Evolutionary conservation across 2,888 invertebrate genomes (phyloP).

Genomic region (Gonocerus acuteangulatus): DNA sequence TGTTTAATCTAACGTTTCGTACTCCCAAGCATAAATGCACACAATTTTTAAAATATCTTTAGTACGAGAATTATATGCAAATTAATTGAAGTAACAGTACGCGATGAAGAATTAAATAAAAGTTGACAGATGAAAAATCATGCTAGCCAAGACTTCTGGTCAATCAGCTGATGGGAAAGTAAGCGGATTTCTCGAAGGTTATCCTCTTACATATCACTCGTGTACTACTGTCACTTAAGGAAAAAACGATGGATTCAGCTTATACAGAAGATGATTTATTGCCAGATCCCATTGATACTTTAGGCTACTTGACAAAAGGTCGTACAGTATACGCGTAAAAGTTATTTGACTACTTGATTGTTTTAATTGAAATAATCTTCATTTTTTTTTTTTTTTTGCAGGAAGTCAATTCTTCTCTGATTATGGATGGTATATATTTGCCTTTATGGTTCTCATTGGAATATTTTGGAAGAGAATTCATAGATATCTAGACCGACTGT

Average conservation of each 20-base stretch:
- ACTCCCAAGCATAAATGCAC: no score
- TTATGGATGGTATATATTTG: slow-evolving; percentile 31
- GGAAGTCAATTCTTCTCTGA: slow-evolving; percentile 21
- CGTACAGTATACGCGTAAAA: neutral
- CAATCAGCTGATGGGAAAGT: neutral
- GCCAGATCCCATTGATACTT: neutral
- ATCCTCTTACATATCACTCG: no score
- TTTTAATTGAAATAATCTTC: neutral
- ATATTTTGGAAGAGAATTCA: slow-evolving; percentile 27
- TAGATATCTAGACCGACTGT: slow-evolving; percentile 24
- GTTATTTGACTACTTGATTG: neutral
- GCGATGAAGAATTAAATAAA: neutral
- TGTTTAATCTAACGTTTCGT: no score
- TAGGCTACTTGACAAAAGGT: neutral
- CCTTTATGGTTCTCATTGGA: slow-evolving; percentile 15
- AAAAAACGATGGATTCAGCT: neutral
- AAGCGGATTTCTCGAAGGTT: neutral
- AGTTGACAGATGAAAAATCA: neutral
- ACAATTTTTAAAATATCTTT: no score
- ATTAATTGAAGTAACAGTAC: neutral
- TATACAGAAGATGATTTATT: neutral
- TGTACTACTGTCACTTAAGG: no score
- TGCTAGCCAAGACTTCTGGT: neutral
- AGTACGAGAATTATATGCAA: no score
- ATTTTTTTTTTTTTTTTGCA: slow-evolving; percentile 7